phyloP scores from a whole-genome alignment of 2,113 vertebrate species.

The Zapornia atra region DNA sequence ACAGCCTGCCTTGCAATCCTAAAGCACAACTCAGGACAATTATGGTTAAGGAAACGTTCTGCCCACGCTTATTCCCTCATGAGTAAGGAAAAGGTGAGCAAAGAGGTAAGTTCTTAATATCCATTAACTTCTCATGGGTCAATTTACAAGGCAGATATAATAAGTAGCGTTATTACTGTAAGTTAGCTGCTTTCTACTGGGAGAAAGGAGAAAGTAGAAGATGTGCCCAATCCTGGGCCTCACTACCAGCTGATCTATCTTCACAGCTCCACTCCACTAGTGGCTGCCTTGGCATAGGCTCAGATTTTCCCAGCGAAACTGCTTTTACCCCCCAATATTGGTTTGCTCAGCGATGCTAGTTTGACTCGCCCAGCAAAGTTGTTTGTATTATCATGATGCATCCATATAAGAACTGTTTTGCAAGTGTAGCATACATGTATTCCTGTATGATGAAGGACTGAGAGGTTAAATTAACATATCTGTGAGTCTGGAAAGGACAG shows the following conservation, averaged over 20 bases:
- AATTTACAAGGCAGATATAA: not conserved
- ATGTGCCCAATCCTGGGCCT: not conserved
- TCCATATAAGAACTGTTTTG: not conserved
- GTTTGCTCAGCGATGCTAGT: not conserved
- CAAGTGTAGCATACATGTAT: fast-evolving
- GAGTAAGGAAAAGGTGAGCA: not conserved
- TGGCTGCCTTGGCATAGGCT: not conserved
- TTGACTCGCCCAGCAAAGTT: not conserved
- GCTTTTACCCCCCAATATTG: not conserved
- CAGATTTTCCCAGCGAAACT: not conserved
- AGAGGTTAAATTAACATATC: not conserved
- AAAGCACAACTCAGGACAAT: not conserved
- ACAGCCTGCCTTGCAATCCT: not conserved
- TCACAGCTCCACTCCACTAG: not conserved
- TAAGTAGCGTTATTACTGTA: not conserved
- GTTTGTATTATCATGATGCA: not conserved
- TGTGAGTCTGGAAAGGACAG: not conserved
- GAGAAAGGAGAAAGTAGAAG: not conserved
- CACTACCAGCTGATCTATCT: not conserved
- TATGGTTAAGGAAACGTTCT: not conserved
- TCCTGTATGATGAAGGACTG: not conserved
- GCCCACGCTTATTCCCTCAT: not conserved
- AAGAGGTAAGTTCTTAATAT: not conserved
- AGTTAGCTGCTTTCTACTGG: not conserved
- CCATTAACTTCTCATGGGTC: not conserved